phyloP scores from a whole-genome alignment of 2,888 invertebrate genomes.

The Lacanobia oleracea region DNA sequence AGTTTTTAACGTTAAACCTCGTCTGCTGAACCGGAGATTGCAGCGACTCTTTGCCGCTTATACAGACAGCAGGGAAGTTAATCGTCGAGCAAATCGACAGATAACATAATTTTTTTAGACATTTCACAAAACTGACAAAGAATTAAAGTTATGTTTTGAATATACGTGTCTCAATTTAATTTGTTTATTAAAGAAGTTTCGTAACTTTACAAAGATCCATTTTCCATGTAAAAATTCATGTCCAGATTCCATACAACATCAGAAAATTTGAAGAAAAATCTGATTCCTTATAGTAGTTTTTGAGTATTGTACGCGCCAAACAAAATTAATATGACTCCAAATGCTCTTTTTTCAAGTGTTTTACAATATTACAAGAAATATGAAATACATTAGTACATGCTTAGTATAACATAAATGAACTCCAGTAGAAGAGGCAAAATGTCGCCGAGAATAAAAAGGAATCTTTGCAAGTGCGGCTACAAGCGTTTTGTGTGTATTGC shows the following conservation, averaged over 20 bases:
- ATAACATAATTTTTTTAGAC: neutral
- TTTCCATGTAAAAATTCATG: too few relatives aligned
- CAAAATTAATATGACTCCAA: too few relatives aligned
- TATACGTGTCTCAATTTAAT: neutral
- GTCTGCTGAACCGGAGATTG: neutral
- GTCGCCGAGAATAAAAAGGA: neutral
- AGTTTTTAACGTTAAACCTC: neutral
- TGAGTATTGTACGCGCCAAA: neutral
- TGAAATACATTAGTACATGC: neutral
- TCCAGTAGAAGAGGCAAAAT: neutral
- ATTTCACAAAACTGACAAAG: neutral
- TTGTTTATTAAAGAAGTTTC: slow-evolving; percentile 12
- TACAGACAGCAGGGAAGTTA: slow-evolving; percentile 13
- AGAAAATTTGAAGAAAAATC: neutral
- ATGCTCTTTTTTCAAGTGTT: neutral
- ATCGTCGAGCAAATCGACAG: neutral
- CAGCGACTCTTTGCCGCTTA: neutral
- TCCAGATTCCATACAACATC: slow-evolving; percentile 11
- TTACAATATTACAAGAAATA: slow-evolving; percentile 5
- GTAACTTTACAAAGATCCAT: neutral
- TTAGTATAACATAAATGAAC: neutral
- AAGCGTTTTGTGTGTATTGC: slow-evolving; percentile 14
- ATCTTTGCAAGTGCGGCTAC: neutral
- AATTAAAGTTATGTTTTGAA: neutral
- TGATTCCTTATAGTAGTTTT: neutral